Evolutionary conservation across 2,888 invertebrate species (phyloP).

Genomic region (Nowickia ferox): DNA sequence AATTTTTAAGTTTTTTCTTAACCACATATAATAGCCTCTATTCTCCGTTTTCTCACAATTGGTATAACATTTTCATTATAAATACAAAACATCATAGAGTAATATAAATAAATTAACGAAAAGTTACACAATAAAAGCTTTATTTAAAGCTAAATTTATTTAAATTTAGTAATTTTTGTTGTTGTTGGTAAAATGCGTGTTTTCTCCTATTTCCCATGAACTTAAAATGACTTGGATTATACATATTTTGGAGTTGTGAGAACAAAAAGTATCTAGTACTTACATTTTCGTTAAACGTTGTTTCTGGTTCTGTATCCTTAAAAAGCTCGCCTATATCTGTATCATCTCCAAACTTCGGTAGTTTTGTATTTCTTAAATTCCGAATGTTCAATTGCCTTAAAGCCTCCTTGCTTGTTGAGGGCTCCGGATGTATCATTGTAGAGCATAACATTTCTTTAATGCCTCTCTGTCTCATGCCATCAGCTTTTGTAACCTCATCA

Average conservation of each 20-base stretch:
- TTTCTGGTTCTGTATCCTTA: conserved; percentile 77
- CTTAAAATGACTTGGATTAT: too few relatives aligned
- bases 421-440: conserved; percentile 76
- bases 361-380: conserved; percentile 15
- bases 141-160: too few relatives aligned
- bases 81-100: too few relatives aligned
- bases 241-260: too few relatives aligned
- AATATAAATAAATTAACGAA: not conserved
- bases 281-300: conserved; percentile 79
- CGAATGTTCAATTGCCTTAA: conserved; percentile 36
- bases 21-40: too few relatives aligned
- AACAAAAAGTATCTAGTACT: conserved; percentile 6
- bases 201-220: too few relatives aligned
- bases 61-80: too few relatives aligned
- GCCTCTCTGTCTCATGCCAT: conserved; percentile 73
- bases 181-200: too few relatives aligned
- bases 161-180: too few relatives aligned
- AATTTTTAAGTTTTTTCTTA: too few relatives aligned
- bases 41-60: too few relatives aligned
- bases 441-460: conserved; percentile 80
- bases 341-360: not conserved
- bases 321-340: conserved; percentile 74
- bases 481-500: conserved; percentile 62
- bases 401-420: conserved; percentile 30
- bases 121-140: too few relatives aligned